phyloP scores from a whole-genome alignment of 2,113 vertebrate species.

The Rhineura floridana region DNA sequence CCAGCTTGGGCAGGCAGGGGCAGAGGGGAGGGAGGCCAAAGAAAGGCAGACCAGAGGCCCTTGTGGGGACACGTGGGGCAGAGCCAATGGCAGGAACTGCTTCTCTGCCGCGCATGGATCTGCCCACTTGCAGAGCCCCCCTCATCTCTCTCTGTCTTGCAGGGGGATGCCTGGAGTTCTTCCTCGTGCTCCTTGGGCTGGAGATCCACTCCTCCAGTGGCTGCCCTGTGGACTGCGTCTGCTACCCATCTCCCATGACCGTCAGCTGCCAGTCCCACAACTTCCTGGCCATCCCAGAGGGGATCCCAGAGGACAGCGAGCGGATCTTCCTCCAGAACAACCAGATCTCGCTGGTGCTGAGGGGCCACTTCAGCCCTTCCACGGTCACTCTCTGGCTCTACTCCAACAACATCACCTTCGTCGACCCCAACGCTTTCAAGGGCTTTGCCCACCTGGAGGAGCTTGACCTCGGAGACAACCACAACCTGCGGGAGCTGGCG shows the following conservation, averaged over 20 bases:
- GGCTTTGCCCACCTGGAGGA: slow-evolving; percentile 94
- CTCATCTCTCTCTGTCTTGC: slow-evolving; percentile 80
- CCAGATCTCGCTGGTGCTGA: slow-evolving; percentile 89
- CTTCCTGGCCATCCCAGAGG: slow-evolving; percentile 90
- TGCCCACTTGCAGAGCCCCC: neutral
- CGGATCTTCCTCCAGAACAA: slow-evolving; percentile 97
- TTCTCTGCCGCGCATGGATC: neutral
- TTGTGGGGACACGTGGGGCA: slow-evolving; percentile 34
- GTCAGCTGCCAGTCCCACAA: slow-evolving; percentile 98
- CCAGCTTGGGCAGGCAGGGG: neutral
- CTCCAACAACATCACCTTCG: slow-evolving; percentile 97
- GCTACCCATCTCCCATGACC: slow-evolving; percentile 94
- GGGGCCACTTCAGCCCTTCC: slow-evolving; percentile 92
- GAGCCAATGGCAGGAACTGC: neutral
- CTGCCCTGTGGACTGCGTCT: slow-evolving; percentile 93
- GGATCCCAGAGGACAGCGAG: slow-evolving; percentile 92
- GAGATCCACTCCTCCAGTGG: slow-evolving; percentile 80
- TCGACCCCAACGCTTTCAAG: slow-evolving; percentile 91
- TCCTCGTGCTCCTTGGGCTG: slow-evolving; percentile 88
- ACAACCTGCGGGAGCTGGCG: slow-evolving; percentile 86
- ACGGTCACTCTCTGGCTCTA: slow-evolving; percentile 96
- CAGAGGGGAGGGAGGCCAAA: slow-evolving; percentile 33
- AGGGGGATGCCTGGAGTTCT: slow-evolving; percentile 68
- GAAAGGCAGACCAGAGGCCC: slow-evolving; percentile 38
- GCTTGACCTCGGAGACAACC: slow-evolving; percentile 96